phyloP scores from a whole-genome alignment of 1,140 invertebrate species.

The Drosophila aff. region DNA sequence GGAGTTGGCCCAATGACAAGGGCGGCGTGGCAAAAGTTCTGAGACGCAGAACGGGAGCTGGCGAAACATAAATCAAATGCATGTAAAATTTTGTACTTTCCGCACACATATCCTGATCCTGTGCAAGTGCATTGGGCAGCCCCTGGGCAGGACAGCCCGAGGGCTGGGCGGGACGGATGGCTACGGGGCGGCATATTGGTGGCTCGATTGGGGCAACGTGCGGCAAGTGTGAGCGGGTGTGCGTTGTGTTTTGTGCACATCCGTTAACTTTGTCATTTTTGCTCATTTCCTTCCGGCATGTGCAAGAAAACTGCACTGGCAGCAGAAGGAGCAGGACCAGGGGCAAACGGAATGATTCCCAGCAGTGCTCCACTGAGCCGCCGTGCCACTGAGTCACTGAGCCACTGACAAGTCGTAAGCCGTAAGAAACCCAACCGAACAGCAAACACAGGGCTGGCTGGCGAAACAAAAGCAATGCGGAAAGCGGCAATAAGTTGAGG shows the following conservation, averaged over 20 bases:
- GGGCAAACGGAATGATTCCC: slow-evolving; percentile 76
- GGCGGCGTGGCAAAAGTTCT: slow-evolving; percentile 36
- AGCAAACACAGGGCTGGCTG: slow-evolving; percentile 36
- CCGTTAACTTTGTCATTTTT: slow-evolving; percentile 84
- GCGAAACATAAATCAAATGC: slow-evolving; percentile 78
- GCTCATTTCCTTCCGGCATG: slow-evolving; percentile 81
- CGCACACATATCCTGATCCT: slow-evolving; percentile 81
- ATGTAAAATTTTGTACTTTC: slow-evolving; percentile 82
- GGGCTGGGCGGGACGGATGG: slow-evolving; percentile 3
- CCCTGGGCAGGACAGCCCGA: slow-evolving; percentile 33
- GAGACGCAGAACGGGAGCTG: slow-evolving; percentile 25
- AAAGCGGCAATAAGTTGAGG: slow-evolving; percentile 76
- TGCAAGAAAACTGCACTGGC: slow-evolving; percentile 70
- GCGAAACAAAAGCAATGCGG: slow-evolving; percentile 72
- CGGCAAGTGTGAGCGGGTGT: slow-evolving; percentile 38
- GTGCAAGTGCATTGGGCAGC: slow-evolving; percentile 68
- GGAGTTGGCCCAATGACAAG: slow-evolving; percentile 56
- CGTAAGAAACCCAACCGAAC: slow-evolving; percentile 73
- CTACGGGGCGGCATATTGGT: slow-evolving; percentile 20
- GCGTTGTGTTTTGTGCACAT: slow-evolving; percentile 82
- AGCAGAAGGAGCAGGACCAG: slow-evolving; percentile 33
- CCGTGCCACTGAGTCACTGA: slow-evolving; percentile 63
- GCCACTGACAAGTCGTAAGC: slow-evolving; percentile 79
- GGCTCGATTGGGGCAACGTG: slow-evolving; percentile 8
- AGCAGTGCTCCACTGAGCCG: slow-evolving; percentile 69